Evolutionary conservation across 2,888 invertebrate genomes (phyloP), one percentile per base, ranked within the genome.

Genomic region (Corythucha ciliata): DNA sequence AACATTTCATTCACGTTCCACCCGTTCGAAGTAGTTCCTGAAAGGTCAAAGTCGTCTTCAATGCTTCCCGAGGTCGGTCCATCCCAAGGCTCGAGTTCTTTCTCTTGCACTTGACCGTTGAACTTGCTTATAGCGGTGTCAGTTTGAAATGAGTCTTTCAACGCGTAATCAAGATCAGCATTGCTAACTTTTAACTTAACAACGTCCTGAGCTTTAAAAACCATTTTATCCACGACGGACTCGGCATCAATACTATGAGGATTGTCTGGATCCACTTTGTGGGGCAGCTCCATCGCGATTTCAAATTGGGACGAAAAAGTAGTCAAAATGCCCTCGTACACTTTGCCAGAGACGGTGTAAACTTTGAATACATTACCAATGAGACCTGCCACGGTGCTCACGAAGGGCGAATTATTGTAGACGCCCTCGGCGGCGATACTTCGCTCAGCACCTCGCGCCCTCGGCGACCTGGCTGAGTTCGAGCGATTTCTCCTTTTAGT

Each of bases 1-100:
- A 97, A 97, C 96, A 97, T 97, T 61, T 96, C 94, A 68, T 85
- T 81, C 2, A 86, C 84, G 73, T 93, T 90, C 96, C 97, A 97
- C 53, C 96, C 96, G 73, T 92, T 92, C 70, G 82, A 78, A 59
- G 80, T 78, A 60, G 79, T 78, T 60, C 79, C 75, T 65, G 85
- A 85, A 52, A 86, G 69, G 61, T 84, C 84, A 59, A 77, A 70
- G 39, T 79, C 79, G 52, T 79, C 74, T 24, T 77, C 73, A 40
- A 75, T 75, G 10, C 77, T 63, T 74, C 68, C 56, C 70, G 69
- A 61, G 10, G 24, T 18, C 14, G 29, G 12, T 72, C 53, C 75
- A 66, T 88, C 88, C 93, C 93, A 93, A 14, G 92, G 92, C 68
- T 92, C 88, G 57, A 94, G 71, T 67, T 88, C 86, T 58, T 82